Conservation (phyloP, 2,797 vertebrate species). For the Gastrophryne carolinensis region DNA sequence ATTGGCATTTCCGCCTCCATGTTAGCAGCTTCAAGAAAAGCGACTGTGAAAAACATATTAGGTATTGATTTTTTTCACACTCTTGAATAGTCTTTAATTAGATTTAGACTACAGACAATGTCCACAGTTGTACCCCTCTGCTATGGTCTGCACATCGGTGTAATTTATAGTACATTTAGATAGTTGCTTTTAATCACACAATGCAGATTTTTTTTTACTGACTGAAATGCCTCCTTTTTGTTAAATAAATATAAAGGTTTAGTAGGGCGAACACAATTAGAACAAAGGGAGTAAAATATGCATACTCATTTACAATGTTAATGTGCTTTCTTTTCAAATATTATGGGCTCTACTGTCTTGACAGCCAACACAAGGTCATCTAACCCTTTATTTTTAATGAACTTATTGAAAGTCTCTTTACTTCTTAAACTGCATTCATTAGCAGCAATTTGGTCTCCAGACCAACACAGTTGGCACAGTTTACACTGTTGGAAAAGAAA, state of each 20-base stretch:
- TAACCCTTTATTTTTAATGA: too few relatives aligned
- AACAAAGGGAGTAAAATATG: conserved; percentile 22
- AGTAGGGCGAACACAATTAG: not conserved
- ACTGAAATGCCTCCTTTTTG: conserved; percentile 8
- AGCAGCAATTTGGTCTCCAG: too few relatives aligned
- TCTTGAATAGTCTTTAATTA: conserved; percentile 77
- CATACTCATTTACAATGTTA: conserved; percentile 12
- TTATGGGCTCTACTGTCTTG: not conserved
- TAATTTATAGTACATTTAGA: conserved; percentile 44
- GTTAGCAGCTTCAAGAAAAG: conserved; percentile 69
- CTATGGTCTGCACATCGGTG: conserved; percentile 44
- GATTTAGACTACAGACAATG: conserved; percentile 85
- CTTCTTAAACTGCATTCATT: too few relatives aligned
- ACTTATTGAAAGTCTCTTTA: too few relatives aligned
- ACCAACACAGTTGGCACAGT: too few relatives aligned
- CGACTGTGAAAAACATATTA: conserved; percentile 81
- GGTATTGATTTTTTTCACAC: conserved; percentile 77
- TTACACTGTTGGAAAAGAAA: too few relatives aligned
- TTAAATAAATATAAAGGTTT: conserved; percentile 18
- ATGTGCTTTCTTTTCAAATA: conserved; percentile 15
- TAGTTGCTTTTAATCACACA: conserved; percentile 31
- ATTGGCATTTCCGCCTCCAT: conserved; percentile 72
- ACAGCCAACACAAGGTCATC: conserved; percentile 18
- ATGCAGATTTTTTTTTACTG: conserved; percentile 40
- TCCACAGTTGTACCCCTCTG: conserved; percentile 66